A percentile compares a stretch with the other conserved stretches of the same genome.
Evolutionary conservation across 2,888 invertebrate species (phyloP).

Genomic region (Cheilosia soror): DNA sequence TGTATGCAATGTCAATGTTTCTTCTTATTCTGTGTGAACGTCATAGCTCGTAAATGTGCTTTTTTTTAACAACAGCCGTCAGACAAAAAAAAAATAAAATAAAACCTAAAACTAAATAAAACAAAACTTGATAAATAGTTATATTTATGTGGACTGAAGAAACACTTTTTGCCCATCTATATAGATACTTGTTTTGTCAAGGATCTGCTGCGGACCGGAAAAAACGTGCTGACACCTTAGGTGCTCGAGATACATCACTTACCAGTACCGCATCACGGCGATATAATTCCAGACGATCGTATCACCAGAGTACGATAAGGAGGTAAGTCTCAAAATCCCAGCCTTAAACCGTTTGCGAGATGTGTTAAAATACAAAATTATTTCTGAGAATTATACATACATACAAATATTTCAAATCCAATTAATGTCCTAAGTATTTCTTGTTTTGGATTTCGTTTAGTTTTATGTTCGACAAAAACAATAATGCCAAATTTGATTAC

Average conservation of each 20-base stretch:
- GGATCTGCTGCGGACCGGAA: slow-evolving; percentile 79
- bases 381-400: too few species aligned
- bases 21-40: not conserved
- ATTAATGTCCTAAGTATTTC: too few species aligned
- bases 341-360: too few species aligned
- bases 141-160: slow-evolving; percentile 38
- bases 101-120: slow-evolving; percentile 19
- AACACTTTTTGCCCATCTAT: slow-evolving; percentile 61
- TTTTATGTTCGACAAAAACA: not conserved
- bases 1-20: slow-evolving; percentile 16
- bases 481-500: not conserved
- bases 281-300: slow-evolving; percentile 82
- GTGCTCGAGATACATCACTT: slow-evolving; percentile 82
- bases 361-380: too few species aligned
- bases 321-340: slow-evolving; percentile 78
- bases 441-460: not conserved
- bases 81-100: slow-evolving; percentile 16
- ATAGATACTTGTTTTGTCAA: slow-evolving; percentile 82
- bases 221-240: slow-evolving; percentile 81
- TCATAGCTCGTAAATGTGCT: not conserved
- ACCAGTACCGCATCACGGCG: slow-evolving; percentile 83
- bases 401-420: too few species aligned
- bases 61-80: not conserved
- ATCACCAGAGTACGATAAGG: slow-evolving; percentile 82
- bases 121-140: slow-evolving; percentile 1